These are phyloP conservation scores for Pachypsylla venusta DNA, from an alignment of 1,140 invertebrate genomes.

Conservation along the genomic window DNA sequence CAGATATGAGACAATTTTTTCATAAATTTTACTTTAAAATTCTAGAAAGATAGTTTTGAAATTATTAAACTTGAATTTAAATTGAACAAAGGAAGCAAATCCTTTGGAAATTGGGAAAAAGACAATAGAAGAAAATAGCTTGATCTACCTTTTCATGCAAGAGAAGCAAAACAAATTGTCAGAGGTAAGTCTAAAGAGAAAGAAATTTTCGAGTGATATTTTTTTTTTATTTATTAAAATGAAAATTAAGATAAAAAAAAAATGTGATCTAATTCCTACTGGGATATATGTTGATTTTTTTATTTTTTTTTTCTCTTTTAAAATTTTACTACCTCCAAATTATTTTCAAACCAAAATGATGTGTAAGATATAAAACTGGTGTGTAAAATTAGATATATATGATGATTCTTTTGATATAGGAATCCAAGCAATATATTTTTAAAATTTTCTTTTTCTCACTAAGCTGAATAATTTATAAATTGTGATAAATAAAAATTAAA, in stretches of 20 bases:
- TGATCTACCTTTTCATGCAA: too few species aligned
- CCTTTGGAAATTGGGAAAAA: too few species aligned
- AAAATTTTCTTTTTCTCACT: slow-evolving; percentile 1
- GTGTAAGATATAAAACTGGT: slow-evolving; percentile 6
- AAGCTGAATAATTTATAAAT: slow-evolving; percentile 9
- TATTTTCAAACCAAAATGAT: background rate
- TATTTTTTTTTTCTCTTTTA: slow-evolving; percentile 17
- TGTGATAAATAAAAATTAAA: slow-evolving; percentile 4
- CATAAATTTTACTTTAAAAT: too few species aligned
- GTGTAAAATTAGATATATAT: background rate
- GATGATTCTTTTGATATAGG: background rate
- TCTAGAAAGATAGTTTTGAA: too few species aligned
- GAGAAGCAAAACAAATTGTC: slow-evolving; percentile 4
- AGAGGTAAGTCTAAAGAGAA: too few species aligned
- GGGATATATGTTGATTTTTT: slow-evolving; percentile 14
- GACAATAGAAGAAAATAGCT: too few species aligned
- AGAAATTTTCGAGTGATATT: too few species aligned
- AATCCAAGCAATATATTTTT: background rate
- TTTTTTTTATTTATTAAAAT: slow-evolving; percentile 19
- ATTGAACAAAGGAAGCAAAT: too few species aligned
- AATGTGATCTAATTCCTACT: slow-evolving; percentile 10
- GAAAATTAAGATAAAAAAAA: slow-evolving; percentile 6
- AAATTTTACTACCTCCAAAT: slow-evolving; percentile 8
- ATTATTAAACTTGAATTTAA: too few species aligned
- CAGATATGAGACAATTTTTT: too few species aligned